Conservation (phyloP, 2,113 vertebrate genomes). For the Heterotis niloticus region DNA sequence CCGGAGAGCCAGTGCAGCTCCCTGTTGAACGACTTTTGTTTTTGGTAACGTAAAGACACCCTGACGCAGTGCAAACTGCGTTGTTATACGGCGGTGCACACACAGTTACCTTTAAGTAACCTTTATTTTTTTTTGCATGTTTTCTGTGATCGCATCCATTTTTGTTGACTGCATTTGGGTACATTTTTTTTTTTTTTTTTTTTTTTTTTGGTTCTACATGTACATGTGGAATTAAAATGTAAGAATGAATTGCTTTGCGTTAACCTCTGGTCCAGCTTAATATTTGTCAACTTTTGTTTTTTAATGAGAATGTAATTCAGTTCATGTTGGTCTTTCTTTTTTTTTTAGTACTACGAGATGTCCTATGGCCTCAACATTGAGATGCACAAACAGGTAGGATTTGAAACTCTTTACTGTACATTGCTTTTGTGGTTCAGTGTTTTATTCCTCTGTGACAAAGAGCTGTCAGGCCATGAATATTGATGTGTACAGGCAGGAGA, state of each 20-base stretch:
- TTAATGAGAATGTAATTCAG: not conserved
- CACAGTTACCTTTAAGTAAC: not conserved
- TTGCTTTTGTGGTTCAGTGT: not conserved
- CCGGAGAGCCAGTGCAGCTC: not conserved
- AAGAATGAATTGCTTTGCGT: not conserved
- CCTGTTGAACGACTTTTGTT: not conserved
- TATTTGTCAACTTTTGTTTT: not conserved
- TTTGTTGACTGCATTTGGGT: not conserved
- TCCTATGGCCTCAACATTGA: constrained; percentile 83
- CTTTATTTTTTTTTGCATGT: not conserved
- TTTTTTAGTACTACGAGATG: constrained; percentile 79
- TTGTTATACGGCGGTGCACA: too few relatives aligned
- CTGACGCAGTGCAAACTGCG: not conserved
- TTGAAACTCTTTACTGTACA: not conserved
- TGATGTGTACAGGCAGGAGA: not conserved
- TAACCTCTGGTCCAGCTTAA: too few relatives aligned
- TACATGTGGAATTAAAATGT: not conserved
- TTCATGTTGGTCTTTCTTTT: constrained; percentile 26
- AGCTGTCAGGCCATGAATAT: not conserved
- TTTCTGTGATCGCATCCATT: too few relatives aligned
- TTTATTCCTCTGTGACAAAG: not conserved
- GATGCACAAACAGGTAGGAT: constrained; percentile 83
- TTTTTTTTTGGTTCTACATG: not conserved
- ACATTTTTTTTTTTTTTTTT: not conserved
- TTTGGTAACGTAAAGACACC: not conserved